Percentiles rank a stretch among this genome's conserved stretches.
phyloP scores from a whole-genome alignment of 1,140 invertebrate genomes.

The Trypoxylus dichotomus region DNA sequence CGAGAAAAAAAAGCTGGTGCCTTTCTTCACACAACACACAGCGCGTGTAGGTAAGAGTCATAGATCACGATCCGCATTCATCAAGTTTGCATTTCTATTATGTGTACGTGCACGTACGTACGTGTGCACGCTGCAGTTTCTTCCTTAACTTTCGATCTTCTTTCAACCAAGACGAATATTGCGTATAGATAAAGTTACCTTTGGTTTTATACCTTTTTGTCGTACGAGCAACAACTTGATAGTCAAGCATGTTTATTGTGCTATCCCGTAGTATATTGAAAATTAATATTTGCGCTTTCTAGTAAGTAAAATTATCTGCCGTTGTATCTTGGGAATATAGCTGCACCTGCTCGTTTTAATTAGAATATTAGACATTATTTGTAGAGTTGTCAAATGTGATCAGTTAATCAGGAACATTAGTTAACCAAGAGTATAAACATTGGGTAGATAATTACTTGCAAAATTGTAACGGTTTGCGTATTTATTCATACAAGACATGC shows the following conservation, averaged over 20 bases:
- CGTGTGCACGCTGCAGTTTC: background rate
- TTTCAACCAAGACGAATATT: background rate
- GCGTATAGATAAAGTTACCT: background rate
- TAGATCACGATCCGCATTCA: conserved; percentile 11
- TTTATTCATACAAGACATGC: no score
- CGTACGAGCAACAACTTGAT: background rate
- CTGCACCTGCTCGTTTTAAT: no score
- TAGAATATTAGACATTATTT: no score
- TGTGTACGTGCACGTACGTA: background rate
- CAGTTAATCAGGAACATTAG: no score
- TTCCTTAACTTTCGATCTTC: background rate
- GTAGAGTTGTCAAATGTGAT: no score
- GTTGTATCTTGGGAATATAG: background rate
- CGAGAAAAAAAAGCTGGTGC: background rate
- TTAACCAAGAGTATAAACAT: no score
- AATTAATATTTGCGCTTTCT: background rate
- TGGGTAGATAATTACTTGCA: no score
- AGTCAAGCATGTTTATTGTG: background rate
- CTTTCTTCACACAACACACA: background rate
- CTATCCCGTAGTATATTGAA: background rate
- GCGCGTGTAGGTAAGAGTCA: conserved; percentile 1
- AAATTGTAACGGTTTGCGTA: no score
- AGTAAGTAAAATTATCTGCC: background rate
- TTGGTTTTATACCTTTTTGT: background rate
- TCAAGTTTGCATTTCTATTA: conserved; percentile 18